phyloP scores from a whole-genome alignment of 1,140 invertebrate species.

The Lepidostoma basale region DNA sequence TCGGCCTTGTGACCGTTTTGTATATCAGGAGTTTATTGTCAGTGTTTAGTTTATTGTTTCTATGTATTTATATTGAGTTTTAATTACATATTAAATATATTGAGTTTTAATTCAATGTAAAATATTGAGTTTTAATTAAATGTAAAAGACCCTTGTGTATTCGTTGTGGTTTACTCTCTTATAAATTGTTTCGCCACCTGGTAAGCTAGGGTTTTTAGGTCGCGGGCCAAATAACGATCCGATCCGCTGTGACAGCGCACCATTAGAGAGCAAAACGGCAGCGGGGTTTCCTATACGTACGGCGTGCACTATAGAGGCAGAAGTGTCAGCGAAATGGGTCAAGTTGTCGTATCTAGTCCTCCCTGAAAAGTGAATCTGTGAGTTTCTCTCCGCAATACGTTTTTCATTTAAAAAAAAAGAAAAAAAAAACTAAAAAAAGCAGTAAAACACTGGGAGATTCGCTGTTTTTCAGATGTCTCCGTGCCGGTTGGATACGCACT shows the following conservation, averaged over 20 bases:
- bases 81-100: too few species aligned
- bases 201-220: slow-evolving; percentile 19
- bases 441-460: neutral
- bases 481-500: neutral
- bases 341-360: slow-evolving; percentile 20
- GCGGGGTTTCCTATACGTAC: neutral
- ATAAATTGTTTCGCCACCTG: slow-evolving; percentile 22
- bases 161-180: too few species aligned
- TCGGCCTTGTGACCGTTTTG: too few species aligned
- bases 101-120: too few species aligned
- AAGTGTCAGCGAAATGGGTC: slow-evolving; percentile 25
- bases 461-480: neutral
- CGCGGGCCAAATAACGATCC: slow-evolving; percentile 37
- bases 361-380: slow-evolving; percentile 16
- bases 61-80: too few species aligned
- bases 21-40: too few species aligned
- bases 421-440: neutral
- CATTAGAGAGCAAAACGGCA: slow-evolving; percentile 1
- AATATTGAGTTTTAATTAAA: too few species aligned
- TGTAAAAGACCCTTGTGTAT: too few species aligned
- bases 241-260: slow-evolving; percentile 28
- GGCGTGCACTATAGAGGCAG: neutral
- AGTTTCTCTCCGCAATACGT: neutral
- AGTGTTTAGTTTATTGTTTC: too few species aligned
- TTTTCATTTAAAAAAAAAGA: slow-evolving; percentile 2